A percentile compares a stretch with the other conserved stretches of the same genome.
Evolutionary conservation across 2,888 invertebrate genomes (phyloP).

Genomic region (Clusia tigrina): DNA sequence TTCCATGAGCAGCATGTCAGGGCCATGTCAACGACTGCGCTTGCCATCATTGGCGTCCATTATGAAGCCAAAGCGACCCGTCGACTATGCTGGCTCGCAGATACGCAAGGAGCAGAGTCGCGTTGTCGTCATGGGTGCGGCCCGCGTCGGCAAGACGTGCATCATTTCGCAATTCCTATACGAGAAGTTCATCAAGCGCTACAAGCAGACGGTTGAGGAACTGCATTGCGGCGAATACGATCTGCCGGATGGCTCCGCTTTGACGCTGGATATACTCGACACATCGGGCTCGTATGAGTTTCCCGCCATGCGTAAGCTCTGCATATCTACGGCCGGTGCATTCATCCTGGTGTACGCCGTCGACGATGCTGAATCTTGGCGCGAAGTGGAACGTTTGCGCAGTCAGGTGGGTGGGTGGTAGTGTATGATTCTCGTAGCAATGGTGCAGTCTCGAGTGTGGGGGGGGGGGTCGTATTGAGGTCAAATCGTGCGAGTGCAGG

Average conservation of each 20-base stretch:
- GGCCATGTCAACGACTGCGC: conserved; percentile 51
- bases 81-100: conserved; percentile 36
- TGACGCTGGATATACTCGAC: conserved; percentile 75
- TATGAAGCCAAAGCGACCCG: conserved; percentile 29
- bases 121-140: conserved; percentile 64
- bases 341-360: conserved; percentile 77
- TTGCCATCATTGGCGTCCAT: conserved; percentile 50
- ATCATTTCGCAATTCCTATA: conserved; percentile 71
- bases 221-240: conserved; percentile 67
- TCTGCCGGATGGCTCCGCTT: conserved; percentile 64
- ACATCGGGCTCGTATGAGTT: conserved; percentile 75
- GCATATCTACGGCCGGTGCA: conserved; percentile 77
- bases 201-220: conserved; percentile 73
- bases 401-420: conserved; percentile 58
- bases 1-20: conserved; percentile 36
- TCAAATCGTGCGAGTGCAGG: not conserved
- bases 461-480: not conserved
- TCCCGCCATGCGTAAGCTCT: conserved; percentile 78
- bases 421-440: not conserved
- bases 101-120: conserved; percentile 56
- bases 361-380: conserved; percentile 69
- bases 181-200: conserved; percentile 67
- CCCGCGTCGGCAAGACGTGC: conserved; percentile 71
- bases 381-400: conserved; percentile 67
- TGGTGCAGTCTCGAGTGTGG: not conserved